Evolutionary conservation across 2,797 vertebrate genomes (phyloP).

Genomic region (Florisuga fusca): DNA sequence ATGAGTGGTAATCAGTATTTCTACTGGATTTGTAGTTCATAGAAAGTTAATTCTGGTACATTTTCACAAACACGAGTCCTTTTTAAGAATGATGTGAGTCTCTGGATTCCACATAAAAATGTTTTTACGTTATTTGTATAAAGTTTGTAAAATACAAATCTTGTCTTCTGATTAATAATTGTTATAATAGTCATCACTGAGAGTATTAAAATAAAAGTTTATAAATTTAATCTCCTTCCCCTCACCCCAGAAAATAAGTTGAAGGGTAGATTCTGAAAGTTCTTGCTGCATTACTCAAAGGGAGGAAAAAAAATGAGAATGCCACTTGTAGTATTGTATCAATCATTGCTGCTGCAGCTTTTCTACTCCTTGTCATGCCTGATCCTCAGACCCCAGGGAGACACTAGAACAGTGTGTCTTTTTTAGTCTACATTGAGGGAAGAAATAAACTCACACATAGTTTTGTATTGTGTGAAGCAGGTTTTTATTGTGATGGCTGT

Average conservation of each 20-base stretch:
- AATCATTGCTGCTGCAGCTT: neutral
- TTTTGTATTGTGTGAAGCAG: neutral
- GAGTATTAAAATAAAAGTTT: neutral
- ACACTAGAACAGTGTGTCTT: neutral
- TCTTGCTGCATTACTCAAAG: neutral
- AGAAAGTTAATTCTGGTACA: slow-evolving; percentile 36
- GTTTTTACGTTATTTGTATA: slow-evolving; percentile 22
- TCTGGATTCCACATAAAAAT: slow-evolving; percentile 7
- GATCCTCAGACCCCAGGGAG: neutral
- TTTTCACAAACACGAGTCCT: neutral
- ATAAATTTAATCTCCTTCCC: neutral
- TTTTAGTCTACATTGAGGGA: neutral
- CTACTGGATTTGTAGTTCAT: neutral
- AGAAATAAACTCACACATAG: neutral
- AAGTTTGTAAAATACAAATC: neutral
- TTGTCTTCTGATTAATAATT: slow-evolving; percentile 4
- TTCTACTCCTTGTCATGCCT: neutral
- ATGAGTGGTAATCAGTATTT: neutral
- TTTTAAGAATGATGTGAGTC: slow-evolving; percentile 2
- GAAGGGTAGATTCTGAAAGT: neutral
- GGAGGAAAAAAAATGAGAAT: neutral
- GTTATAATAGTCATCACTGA: slow-evolving; percentile 29
- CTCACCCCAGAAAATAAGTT: neutral
- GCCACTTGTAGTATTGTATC: neutral
- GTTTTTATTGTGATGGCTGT: neutral